A percentile compares a stretch with the other conserved stretches of the same genome.
Conservation (phyloP, 2,113 vertebrate genomes). For the Dromas ardeola region DNA sequence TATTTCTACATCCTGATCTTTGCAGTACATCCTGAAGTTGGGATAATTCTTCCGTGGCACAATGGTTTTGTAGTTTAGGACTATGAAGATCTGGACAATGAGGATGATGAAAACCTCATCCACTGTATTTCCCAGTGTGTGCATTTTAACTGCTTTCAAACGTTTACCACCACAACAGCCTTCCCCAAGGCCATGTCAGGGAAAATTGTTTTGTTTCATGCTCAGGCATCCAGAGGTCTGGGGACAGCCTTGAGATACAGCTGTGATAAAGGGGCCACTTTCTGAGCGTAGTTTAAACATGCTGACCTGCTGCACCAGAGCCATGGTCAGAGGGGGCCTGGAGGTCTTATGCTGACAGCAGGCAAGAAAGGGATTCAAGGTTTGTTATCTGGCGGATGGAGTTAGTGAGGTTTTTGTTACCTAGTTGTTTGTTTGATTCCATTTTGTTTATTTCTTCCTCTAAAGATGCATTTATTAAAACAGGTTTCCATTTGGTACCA, state of each 20-base stretch:
- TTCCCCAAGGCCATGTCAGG: background rate
- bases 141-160: background rate
- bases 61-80: background rate
- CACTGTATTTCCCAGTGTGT: background rate
- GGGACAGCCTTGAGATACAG: conserved; percentile 7
- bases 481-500: background rate
- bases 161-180: background rate
- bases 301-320: background rate
- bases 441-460: background rate
- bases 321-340: background rate
- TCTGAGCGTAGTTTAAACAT: background rate
- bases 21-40: background rate
- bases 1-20: background rate
- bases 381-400: background rate
- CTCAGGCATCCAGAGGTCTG: background rate
- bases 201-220: background rate
- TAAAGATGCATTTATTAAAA: background rate
- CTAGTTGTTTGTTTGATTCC: background rate
- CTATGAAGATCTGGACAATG: background rate
- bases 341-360: background rate
- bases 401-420: background rate
- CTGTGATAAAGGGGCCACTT: background rate
- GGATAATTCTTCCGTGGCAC: background rate
- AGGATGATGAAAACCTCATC: background rate
- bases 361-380: background rate